Evolutionary conservation across 2,797 vertebrate species (phyloP).

Genomic region (Xiphophorus birchmanni): DNA sequence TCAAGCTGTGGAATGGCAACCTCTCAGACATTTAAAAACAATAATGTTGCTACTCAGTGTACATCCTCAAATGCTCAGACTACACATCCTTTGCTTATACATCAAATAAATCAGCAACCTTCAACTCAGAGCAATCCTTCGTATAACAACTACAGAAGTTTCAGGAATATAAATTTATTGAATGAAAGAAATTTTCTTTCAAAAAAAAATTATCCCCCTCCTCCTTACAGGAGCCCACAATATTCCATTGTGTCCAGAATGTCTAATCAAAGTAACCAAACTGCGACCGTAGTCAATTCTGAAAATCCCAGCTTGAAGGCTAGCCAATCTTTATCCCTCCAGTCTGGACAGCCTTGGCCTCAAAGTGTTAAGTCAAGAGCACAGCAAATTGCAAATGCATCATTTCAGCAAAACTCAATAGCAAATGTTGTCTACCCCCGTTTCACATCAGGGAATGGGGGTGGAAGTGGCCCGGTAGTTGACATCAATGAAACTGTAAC

Average conservation of each 20-base stretch:
- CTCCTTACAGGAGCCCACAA: neutral
- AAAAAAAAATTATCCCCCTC: neutral
- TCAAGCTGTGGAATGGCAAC: neutral
- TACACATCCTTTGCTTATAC: neutral
- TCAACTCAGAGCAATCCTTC: neutral
- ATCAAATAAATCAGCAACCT: slow-evolving; percentile 6
- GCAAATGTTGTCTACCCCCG: neutral
- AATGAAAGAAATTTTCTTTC: neutral
- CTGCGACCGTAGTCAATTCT: neutral
- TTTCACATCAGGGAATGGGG: neutral
- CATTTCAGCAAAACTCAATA: slow-evolving; percentile 3
- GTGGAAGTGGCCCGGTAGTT: neutral
- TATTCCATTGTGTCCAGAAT: neutral
- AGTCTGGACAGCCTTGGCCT: slow-evolving; percentile 1
- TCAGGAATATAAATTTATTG: neutral
- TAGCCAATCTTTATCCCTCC: neutral
- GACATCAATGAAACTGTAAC: neutral
- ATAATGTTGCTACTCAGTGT: neutral
- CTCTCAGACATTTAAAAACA: neutral
- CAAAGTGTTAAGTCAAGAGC: neutral
- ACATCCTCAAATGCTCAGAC: slow-evolving; percentile 1
- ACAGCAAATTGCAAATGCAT: neutral
- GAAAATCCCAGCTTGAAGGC: neutral
- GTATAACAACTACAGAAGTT: neutral
- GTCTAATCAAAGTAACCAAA: slow-evolving; percentile 11